These are phyloP conservation scores for Coleophora deauratella DNA, from an alignment of 2,888 invertebrate species.

Conservation along the genomic window DNA sequence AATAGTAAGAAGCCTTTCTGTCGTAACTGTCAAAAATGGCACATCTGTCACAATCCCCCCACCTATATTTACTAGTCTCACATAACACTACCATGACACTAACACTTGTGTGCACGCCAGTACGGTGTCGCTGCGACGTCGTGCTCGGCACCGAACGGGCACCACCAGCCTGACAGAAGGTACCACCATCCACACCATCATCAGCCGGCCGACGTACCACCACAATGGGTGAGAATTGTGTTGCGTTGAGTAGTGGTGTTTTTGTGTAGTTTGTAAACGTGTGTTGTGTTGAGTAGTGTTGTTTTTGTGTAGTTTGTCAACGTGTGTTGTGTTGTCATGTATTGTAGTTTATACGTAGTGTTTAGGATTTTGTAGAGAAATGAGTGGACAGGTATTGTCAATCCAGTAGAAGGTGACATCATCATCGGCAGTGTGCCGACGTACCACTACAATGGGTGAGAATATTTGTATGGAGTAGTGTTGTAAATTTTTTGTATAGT, in stretches of 20 bases:
- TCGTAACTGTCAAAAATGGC: too few relatives aligned
- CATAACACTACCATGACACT: neutral
- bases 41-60: too few relatives aligned
- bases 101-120: constrained; percentile 24
- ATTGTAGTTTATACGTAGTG: neutral
- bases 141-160: constrained; percentile 63
- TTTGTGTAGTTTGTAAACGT: neutral
- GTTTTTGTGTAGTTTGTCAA: too few relatives aligned
- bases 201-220: constrained; percentile 65
- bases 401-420: too few relatives aligned
- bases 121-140: constrained; percentile 71
- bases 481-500: too few relatives aligned
- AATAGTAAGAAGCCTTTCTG: too few relatives aligned
- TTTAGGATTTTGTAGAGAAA: neutral
- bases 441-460: too few relatives aligned
- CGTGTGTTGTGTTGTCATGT: constrained; percentile 4
- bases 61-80: too few relatives aligned
- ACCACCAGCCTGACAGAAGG: constrained; percentile 60
- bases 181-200: constrained; percentile 54
- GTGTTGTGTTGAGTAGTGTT: constrained; percentile 2
- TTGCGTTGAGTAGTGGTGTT: neutral
- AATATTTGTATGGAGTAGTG: too few relatives aligned
- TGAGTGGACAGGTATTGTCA: too few relatives aligned
- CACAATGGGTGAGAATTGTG: constrained; percentile 12
- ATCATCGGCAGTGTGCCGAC: too few relatives aligned